A percentile compares a stretch with the other conserved stretches of the same genome.
Conservation (phyloP, 1,140 invertebrate species). For the Scaptodrosophila lebanonensis region DNA sequence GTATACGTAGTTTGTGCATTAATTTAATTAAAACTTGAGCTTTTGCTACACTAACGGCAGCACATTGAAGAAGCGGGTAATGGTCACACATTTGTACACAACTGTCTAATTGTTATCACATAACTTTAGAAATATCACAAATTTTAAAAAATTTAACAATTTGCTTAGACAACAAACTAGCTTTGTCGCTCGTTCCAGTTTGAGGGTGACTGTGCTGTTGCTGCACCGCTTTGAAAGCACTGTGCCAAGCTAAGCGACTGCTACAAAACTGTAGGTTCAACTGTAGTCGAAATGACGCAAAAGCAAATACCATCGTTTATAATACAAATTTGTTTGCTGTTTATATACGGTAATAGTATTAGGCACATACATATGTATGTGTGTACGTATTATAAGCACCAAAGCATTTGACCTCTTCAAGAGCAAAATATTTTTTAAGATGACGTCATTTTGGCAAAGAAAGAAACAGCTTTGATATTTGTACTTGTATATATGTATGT, state of each 20-base stretch:
- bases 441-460: too few relatives aligned
- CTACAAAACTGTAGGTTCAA: slow-evolving; percentile 30
- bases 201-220: neutral
- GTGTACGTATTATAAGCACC: too few relatives aligned
- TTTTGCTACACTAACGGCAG: slow-evolving; percentile 37
- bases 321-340: too few relatives aligned
- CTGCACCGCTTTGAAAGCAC: slow-evolving; percentile 21
- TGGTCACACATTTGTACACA: slow-evolving; percentile 13
- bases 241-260: neutral
- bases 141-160: neutral
- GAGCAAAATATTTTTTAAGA: too few relatives aligned
- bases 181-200: slow-evolving; percentile 13
- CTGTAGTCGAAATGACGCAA: too few relatives aligned
- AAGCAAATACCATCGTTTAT: too few relatives aligned
- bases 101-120: too few relatives aligned
- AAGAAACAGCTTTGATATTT: too few relatives aligned
- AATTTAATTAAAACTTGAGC: slow-evolving; percentile 13
- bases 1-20: slow-evolving; percentile 9
- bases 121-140: too few relatives aligned
- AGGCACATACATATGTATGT: too few relatives aligned
- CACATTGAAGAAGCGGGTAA: slow-evolving; percentile 17
- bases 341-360: too few relatives aligned
- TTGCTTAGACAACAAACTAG: neutral
- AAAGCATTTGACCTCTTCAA: too few relatives aligned
- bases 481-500: slow-evolving; percentile 7